Conservation (phyloP, 2,888 invertebrate species). For the Apantesis nais region DNA sequence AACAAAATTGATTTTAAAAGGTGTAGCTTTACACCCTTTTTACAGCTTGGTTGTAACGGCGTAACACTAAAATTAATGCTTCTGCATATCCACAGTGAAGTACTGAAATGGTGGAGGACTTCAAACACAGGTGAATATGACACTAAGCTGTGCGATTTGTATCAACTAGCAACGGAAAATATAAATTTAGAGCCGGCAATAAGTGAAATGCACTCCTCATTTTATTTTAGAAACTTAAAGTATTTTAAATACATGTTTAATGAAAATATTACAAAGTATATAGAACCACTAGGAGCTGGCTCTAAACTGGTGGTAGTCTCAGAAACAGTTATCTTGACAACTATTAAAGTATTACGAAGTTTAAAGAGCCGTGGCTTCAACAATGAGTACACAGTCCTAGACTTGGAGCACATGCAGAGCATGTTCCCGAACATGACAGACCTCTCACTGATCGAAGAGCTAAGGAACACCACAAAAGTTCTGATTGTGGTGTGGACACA, state of each 20-base stretch:
- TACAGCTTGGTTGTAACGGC: not conserved
- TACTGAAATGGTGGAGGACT: slow-evolving; percentile 36
- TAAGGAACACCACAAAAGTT: slow-evolving; percentile 4
- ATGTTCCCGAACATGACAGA: too few relatives aligned
- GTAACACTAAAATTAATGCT: not conserved
- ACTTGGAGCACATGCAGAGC: not conserved
- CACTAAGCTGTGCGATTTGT: slow-evolving; percentile 15
- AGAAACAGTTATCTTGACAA: slow-evolving; percentile 17
- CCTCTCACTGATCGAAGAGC: too few relatives aligned
- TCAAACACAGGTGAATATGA: slow-evolving; percentile 4
- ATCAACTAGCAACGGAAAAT: not conserved
- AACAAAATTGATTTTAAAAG: not conserved
- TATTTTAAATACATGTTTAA: slow-evolving; percentile 2
- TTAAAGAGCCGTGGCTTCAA: not conserved
- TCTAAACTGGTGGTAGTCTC: slow-evolving; percentile 11
- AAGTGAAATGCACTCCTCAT: slow-evolving; percentile 7
- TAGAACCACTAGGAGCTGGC: not conserved
- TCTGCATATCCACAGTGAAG: not conserved
- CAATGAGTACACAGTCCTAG: not conserved
- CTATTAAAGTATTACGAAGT: slow-evolving; percentile 24
- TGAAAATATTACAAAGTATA: not conserved
- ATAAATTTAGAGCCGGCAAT: slow-evolving; percentile 15
- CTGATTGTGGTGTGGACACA: not conserved
- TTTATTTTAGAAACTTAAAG: slow-evolving; percentile 3
- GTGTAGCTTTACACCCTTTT: not conserved